Conservation (phyloP, 2,888 invertebrate genomes). For the Sclerodermus sp. region DNA sequence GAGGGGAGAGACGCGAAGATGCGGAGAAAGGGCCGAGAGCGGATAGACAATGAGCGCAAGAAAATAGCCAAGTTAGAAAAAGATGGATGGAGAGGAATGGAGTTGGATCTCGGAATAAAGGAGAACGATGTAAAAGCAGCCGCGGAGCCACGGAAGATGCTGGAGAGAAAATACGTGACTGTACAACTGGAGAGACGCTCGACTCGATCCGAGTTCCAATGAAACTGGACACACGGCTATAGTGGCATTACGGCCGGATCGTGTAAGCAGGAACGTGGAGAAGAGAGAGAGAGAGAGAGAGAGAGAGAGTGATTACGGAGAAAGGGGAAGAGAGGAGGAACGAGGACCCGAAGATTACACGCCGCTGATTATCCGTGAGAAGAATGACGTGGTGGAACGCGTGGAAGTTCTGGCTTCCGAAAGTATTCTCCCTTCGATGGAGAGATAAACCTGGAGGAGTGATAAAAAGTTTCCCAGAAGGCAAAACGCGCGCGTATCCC, state of each 20-base stretch:
- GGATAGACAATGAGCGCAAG: too few species aligned
- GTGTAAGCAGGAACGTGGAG: constrained; percentile 6
- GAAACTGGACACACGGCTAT: constrained; percentile 1
- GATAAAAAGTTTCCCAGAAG: too few species aligned
- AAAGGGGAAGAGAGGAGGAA: constrained; percentile 1
- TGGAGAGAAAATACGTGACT: constrained; percentile 38
- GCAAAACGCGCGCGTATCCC: too few species aligned
- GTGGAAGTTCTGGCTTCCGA: too few species aligned
- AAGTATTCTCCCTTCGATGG: too few species aligned
- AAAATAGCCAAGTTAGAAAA: too few species aligned
- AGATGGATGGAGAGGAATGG: neutral
- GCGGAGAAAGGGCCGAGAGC: neutral
- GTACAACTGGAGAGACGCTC: constrained; percentile 39
- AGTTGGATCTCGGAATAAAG: constrained; percentile 13
- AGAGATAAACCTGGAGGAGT: too few species aligned
- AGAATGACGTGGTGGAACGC: neutral
- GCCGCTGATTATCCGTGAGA: neutral
- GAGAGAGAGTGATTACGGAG: neutral
- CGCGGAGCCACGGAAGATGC: constrained; percentile 4
- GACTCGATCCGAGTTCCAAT: constrained; percentile 35
- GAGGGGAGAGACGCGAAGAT: neutral
- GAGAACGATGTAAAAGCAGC: constrained; percentile 15
- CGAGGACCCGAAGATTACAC: neutral
- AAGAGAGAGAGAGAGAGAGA: neutral
- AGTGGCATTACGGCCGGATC: too few species aligned